These are phyloP conservation scores for Zaprionus ornatus DNA, from an alignment of 1,140 invertebrate species.

Conservation along the genomic window DNA sequence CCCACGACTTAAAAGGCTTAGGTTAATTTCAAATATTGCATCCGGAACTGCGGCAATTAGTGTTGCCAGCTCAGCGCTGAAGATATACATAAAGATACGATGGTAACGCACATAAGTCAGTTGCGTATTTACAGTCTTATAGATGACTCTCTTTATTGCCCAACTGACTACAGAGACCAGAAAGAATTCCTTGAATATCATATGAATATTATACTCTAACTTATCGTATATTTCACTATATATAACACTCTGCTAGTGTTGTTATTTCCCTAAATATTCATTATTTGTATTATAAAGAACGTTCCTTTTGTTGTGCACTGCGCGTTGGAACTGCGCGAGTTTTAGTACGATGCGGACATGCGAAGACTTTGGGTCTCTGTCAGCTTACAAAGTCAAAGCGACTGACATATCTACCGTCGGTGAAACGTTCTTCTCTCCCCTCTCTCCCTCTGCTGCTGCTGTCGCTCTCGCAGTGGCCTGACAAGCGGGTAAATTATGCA, in stretches of 20 bases:
- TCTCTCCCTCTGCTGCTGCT: background rate
- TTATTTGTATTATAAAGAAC: background rate
- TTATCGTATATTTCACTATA: too few relatives aligned
- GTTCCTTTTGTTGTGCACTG: background rate
- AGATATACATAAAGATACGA: background rate
- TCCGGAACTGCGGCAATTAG: background rate
- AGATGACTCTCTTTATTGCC: background rate
- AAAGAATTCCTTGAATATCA: too few relatives aligned
- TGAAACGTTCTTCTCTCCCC: background rate
- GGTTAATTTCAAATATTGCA: background rate
- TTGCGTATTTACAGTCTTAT: background rate
- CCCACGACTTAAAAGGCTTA: too few relatives aligned
- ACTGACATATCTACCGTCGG: slow-evolving; percentile 2
- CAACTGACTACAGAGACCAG: background rate
- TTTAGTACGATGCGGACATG: slow-evolving; percentile 18
- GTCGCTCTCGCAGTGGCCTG: slow-evolving; percentile 49
- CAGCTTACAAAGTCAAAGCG: slow-evolving; percentile 55
- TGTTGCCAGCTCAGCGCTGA: background rate
- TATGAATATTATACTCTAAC: too few relatives aligned
- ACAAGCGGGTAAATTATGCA: slow-evolving; percentile 79
- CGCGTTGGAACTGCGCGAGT: slow-evolving; percentile 3
- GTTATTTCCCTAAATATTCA: background rate
- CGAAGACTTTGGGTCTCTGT: slow-evolving; percentile 1
- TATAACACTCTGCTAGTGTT: too few relatives aligned
- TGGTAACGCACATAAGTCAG: background rate